Evolutionary conservation across 1,140 invertebrate genomes (phyloP), one percentile per base, ranked within the genome.

Genomic region (Gonioctena quinquepunctata): DNA sequence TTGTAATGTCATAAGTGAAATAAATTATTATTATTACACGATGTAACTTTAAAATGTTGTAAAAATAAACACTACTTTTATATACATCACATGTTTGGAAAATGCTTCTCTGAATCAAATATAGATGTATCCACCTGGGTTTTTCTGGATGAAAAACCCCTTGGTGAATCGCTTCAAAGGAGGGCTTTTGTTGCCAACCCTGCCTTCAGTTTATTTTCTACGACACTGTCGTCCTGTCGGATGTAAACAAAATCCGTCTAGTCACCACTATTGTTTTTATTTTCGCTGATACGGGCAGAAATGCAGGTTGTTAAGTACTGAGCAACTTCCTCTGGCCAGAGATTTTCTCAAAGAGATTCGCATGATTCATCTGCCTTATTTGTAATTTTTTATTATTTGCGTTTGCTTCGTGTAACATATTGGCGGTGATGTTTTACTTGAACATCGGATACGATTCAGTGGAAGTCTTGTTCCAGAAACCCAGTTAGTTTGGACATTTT

Each of bases 311-410:
- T 23, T 61, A 26, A 13, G 6, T 61, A 25, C 5, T 7, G 25
- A 27, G 11, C 52, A 6, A 54, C 52, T 54, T 54, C 19, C 52
- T 54, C 18, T 6, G 11, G 13, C 19, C 52, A 6, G 13, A 54
- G 52, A n/a, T 54, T 54, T 54, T 18, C 52, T 54, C 52, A 54
- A 54, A 54, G 52, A 54, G 52, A 54, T 54, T 22, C 18, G 19
- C 52, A 8, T 21, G 13, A 42, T 42, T 42, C 33, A 42, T 42
- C n/a, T 11, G 52, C 52, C 52, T 21, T 54, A 19, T 13, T 19
- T 11, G 13, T 54, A 8, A 54, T 54, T 23, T 8, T 0, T 21
- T 1, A 23, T 19, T 2, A 23, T 23, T 0, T 54, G 18, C 11
- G 52, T 3, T 54, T 18, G 16, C 0, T 54, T 11, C 11, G 52